Evolutionary conservation across 2,113 vertebrate genomes (phyloP), one percentile per base, ranked within the genome.

Genomic region (Marmota monax): DNA sequence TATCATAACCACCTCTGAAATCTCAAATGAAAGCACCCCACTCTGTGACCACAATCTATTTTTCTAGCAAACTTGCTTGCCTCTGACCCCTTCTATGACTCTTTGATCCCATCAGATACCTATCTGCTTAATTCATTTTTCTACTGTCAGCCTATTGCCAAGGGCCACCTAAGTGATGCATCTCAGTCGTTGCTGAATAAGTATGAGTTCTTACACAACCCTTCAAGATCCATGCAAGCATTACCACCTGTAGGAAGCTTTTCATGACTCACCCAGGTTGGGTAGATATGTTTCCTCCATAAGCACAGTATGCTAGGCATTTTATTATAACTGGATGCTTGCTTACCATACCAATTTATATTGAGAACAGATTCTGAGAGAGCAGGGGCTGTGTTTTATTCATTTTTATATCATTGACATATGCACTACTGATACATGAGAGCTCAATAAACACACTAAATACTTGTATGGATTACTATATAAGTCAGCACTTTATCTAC

Each of bases 401-500:
- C 70, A 77, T 65, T 86, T 89, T 89, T 37, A 58, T 45, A 73
- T 39, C 65, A 87, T 17, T 22, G 37, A 12, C 2, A 69, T 42
- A 12, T 61, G 22, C 25, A 95, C 65, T 77, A 95, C 65, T 39
- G 67, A 88, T 16, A 51, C 3, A 14, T 42, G 74, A 23, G 7
- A 78, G 37, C 74, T 56, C 72, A 84, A 88, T 48, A 93, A 88
- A 51, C 12, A 69, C 27, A 69, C 27, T 76, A 73, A 88, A 39
- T 58, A 53, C 45, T 25, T 70, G 1, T 61, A 70, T 77, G 58
- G 61, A 80, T 42, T 76, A 79, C 51, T 87, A 9, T 27, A 34
- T 39, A 92, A 82, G 89, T 16, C 16, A 89, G 42, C 27, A 76
- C 73, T 85, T 92, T 56, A 61, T 63, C 78, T 94, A n/a, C 8